phyloP scores from a whole-genome alignment of 2,113 vertebrate species.

The Percopsis transmontana region DNA sequence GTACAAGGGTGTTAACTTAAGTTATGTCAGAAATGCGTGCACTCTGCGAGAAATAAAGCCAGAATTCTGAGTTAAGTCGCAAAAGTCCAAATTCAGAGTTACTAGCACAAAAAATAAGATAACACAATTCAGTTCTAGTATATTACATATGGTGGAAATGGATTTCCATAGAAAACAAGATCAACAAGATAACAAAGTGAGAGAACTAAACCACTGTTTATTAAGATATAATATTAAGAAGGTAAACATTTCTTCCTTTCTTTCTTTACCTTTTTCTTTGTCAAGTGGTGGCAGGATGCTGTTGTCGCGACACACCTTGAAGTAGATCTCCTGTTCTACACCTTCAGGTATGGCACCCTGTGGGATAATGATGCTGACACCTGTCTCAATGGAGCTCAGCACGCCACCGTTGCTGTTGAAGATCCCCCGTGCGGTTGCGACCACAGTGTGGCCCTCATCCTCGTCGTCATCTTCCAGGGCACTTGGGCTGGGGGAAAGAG shows the following conservation, averaged over 20 bases:
- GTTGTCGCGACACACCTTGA: slow-evolving; percentile 99
- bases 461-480: slow-evolving; percentile 95
- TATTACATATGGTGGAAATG: too few species aligned
- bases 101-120: too few species aligned
- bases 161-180: background rate
- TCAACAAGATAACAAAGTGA: background rate
- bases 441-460: slow-evolving; percentile 95
- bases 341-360: slow-evolving; percentile 96
- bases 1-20: too few species aligned
- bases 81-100: too few species aligned
- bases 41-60: too few species aligned
- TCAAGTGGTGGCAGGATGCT: slow-evolving; percentile 98
- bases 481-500: slow-evolving; percentile 80
- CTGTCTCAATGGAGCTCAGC: slow-evolving; percentile 97
- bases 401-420: slow-evolving; percentile 96
- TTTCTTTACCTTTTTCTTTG: slow-evolving; percentile 93
- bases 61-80: too few species aligned
- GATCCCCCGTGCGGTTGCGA: slow-evolving; percentile 93
- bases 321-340: slow-evolving; percentile 98
- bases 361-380: slow-evolving; percentile 98
- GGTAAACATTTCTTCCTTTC: background rate
- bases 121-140: too few species aligned
- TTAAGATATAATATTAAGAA: background rate
- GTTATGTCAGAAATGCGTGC: too few species aligned
- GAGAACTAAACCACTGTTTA: background rate